Evolutionary conservation across 1,140 invertebrate genomes (phyloP).

Genomic region (Sycobia sp.): DNA sequence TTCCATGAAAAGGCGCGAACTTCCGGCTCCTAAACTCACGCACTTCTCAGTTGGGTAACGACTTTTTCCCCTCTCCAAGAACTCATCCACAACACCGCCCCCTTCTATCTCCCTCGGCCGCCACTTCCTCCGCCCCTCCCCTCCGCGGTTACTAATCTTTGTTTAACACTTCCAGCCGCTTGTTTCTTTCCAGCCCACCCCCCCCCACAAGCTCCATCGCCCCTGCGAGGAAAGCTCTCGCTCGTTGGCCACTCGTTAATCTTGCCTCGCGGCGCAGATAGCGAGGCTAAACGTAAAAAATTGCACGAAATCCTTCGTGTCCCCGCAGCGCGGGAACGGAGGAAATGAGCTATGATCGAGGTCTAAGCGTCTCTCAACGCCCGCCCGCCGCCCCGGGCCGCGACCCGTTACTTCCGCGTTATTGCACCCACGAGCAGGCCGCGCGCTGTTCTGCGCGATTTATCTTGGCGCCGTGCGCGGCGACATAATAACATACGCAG

Average conservation of each 20-base stretch:
- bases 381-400: no score
- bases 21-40: background rate
- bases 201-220: no score
- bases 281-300: conserved; percentile 26
- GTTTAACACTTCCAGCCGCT: conserved; percentile 30
- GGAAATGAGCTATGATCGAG: background rate
- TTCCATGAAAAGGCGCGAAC: no score
- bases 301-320: conserved; percentile 25
- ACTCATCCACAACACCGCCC: no score
- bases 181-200: conserved; percentile 7
- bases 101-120: no score
- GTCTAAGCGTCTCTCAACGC: background rate
- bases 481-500: no score
- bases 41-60: conserved; percentile 6
- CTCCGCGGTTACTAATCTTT: conserved; percentile 27
- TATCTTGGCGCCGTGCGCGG: no score
- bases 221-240: background rate
- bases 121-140: no score
- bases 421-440: no score
- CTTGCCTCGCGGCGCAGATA: conserved; percentile 2
- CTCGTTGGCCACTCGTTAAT: conserved; percentile 11
- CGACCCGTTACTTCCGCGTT: conserved; percentile 3
- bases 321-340: conserved; percentile 1
- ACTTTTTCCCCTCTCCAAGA: conserved; percentile 5
- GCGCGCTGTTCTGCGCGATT: no score